Percentiles rank a stretch among this genome's conserved stretches.
Evolutionary conservation across 2,888 invertebrate genomes (phyloP).

Genomic region (Nomada flava): DNA sequence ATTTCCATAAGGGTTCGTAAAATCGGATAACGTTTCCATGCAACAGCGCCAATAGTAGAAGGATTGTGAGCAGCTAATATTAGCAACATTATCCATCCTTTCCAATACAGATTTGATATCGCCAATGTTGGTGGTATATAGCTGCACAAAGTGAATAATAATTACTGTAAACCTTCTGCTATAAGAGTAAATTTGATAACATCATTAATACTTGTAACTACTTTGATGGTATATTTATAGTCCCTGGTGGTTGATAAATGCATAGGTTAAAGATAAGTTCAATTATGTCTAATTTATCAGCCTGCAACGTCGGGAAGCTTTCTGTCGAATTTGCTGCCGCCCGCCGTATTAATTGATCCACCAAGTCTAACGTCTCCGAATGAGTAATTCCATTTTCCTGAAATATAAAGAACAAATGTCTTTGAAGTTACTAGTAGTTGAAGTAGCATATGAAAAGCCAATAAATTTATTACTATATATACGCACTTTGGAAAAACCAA

Average conservation of each 20-base stretch:
- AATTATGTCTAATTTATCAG: conserved; percentile 93
- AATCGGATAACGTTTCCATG: conserved; percentile 96
- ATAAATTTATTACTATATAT: conserved; percentile 9
- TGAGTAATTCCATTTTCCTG: conserved; percentile 92
- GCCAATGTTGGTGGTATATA: conserved; percentile 95
- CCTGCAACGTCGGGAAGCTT: conserved; percentile 89
- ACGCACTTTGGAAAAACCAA: conserved; percentile 90
- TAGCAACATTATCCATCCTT: conserved; percentile 94
- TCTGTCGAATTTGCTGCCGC: conserved; percentile 92
- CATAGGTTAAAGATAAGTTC: conserved; percentile 96
- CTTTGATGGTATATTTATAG: conserved; percentile 93
- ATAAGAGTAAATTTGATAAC: not conserved
- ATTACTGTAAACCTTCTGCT: conserved; percentile 5
- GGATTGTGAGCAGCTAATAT: conserved; percentile 98
- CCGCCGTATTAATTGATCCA: conserved; percentile 93
- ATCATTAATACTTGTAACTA: conserved; percentile 83
- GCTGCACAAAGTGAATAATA: conserved; percentile 77
- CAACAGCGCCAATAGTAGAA: conserved; percentile 92
- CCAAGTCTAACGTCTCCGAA: conserved; percentile 93
- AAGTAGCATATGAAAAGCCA: not conserved
- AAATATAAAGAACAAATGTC: conserved; percentile 6
- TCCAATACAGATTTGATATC: conserved; percentile 97
- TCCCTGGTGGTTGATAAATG: conserved; percentile 96
- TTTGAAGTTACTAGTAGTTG: not conserved
- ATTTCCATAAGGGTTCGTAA: conserved; percentile 96